A percentile compares a stretch with the other conserved stretches of the same genome.
Conservation (phyloP, 2,888 invertebrate genomes). For the Prosapia bicincta region DNA sequence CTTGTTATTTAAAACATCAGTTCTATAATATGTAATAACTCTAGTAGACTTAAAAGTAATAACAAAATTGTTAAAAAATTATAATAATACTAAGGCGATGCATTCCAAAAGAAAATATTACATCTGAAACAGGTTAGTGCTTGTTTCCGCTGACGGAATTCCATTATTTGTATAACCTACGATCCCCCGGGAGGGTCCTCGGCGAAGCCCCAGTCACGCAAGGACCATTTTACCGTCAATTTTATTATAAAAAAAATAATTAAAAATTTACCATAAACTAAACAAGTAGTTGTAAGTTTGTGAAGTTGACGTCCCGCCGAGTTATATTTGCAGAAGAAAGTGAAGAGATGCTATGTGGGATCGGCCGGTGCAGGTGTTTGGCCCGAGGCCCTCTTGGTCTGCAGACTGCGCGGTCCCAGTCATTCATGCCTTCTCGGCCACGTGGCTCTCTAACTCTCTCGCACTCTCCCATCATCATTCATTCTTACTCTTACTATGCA, state of each 20-base stretch:
- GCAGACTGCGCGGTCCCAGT: background rate
- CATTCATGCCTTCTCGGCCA: background rate
- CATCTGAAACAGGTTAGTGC: no score
- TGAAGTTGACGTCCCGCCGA: background rate
- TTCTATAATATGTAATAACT: no score
- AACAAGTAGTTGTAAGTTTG: background rate
- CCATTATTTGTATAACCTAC: background rate
- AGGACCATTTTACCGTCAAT: background rate
- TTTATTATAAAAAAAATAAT: background rate
- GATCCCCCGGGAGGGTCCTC: background rate
- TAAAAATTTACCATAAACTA: background rate
- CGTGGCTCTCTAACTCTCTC: background rate
- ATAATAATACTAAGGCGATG: no score
- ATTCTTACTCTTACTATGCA: background rate
- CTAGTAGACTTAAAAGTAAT: no score
- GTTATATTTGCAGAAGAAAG: background rate
- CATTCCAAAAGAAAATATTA: no score
- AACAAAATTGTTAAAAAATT: no score
- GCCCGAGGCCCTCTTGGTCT: background rate
- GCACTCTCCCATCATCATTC: background rate
- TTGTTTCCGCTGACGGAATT: no score
- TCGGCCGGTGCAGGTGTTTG: background rate
- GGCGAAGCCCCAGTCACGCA: background rate
- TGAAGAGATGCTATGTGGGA: background rate
- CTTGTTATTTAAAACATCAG: no score